Conservation (phyloP, 2,888 invertebrate genomes). For the Hirudinaria manillensis region DNA sequence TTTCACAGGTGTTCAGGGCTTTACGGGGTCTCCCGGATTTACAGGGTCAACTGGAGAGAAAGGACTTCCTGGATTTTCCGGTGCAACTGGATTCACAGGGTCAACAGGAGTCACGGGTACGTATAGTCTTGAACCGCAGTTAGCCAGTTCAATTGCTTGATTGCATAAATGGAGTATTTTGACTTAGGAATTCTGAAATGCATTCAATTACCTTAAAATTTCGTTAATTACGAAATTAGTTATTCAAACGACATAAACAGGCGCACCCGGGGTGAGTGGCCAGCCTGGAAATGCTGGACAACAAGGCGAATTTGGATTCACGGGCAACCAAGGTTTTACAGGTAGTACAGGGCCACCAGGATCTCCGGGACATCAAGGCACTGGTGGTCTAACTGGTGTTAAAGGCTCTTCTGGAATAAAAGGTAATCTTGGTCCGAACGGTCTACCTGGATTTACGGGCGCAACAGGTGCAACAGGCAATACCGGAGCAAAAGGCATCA, state of each 20-base stretch:
- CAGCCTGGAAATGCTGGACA: background rate
- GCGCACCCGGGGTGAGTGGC: background rate
- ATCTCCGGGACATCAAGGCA: too few species aligned
- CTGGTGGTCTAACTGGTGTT: background rate
- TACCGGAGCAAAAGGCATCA: slow-evolving; percentile 5
- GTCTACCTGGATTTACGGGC: background rate
- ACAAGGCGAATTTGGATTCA: background rate
- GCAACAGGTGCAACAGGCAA: background rate
- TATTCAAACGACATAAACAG: background rate
- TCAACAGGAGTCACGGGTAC: slow-evolving; percentile 18
- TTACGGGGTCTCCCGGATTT: slow-evolving; percentile 21
- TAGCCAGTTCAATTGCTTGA: too few species aligned
- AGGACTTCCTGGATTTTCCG: slow-evolving; percentile 12
- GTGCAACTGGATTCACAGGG: slow-evolving; percentile 19
- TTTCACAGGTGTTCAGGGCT: slow-evolving; percentile 20
- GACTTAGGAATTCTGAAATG: too few species aligned
- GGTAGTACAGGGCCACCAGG: too few species aligned
- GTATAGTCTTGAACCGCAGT: background rate
- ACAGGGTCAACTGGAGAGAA: slow-evolving; percentile 6
- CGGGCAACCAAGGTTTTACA: too few species aligned
- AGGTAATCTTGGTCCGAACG: background rate
- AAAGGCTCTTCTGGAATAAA: background rate
- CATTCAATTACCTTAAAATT: background rate
- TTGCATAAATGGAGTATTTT: too few species aligned
- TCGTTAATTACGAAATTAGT: background rate